Evolutionary conservation across 2,113 vertebrate genomes (phyloP), one percentile per base, ranked within the genome.

Genomic region (Mugil cephalus): DNA sequence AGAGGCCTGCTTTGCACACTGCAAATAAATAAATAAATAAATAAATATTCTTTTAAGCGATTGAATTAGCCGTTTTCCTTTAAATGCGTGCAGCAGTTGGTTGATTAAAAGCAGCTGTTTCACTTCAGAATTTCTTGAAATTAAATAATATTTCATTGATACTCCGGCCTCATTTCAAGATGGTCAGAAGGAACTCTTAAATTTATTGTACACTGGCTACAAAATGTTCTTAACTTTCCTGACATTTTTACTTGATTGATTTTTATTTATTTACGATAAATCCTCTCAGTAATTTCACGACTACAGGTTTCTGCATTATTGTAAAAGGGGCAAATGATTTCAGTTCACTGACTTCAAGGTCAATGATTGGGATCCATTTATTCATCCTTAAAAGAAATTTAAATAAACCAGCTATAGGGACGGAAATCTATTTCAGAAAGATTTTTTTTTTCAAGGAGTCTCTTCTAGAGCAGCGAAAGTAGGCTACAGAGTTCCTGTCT

Each of bases 1-100:
- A 76, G 61, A 79, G 82, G 72, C 80, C 73, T 85, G 62, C 72
- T 84, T 76, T 58, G 63, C 55, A 74, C 53, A 38, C 83, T 62
- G 50, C 50, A 80, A 62, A 36, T 60, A 54, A 53, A 45, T 19
- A 17, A 42, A 42, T 30, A 30, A 30, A 30, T 30, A 30, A 30
- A 30, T 30, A 30, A 30, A 30, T 30, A 2, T 30, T 30, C 24
- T 5, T 30, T 30, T 30, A 30, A 30, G 24, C 24, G 5, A 3
- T 30, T 30, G 24, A 30, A 30, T 30, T 2, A 30, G 24, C 24
- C 5, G 24, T 30, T 30, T 30, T 30, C 5, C 24, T 30, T 30
- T 30, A 30, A 30, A 30, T 30, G 5, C n/a, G 9, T 61, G 38
- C 2, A 42, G 17, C 10, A 47, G 40, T 47, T 50, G 7, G 10